Evolutionary conservation across 2,888 invertebrate species (phyloP), one percentile per base, ranked within the genome.

Genomic region (Chironomus riparius): DNA sequence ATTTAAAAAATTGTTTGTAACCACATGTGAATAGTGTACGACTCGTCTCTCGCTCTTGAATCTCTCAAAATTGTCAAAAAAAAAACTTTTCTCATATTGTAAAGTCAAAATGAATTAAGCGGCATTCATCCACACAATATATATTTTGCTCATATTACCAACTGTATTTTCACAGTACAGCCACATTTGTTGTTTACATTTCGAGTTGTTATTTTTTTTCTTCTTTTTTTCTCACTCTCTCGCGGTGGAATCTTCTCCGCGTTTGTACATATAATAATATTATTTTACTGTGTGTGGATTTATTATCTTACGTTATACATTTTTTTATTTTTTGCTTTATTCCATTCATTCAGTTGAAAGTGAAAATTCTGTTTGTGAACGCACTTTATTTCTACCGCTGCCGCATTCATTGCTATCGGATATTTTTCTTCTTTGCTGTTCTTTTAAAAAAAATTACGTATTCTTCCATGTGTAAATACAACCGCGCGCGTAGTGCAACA

Each of bases 311-410:
- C 70, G 24, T 22, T 68, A 28, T 28, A 28, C 24, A 18, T 62
- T 62, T 62, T 15, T 62, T 62, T 18, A 4, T 62, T 15, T 10
- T 18, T 12, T 21, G 12, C 12, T 12, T 12, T 62, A 62, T 18
- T 18, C 12, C 15, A 18, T 18, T 21, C 10, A 68, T 24, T 69
- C 71, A 12, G 71, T 15, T 71, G 71, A 71, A 71, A 71, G 71
- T 71, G 71, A 71, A 62, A 71, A 71, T 71, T 71, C 71, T 71
- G 28, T 48, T 71, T 71, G 28, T 48, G 24, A 22, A 18, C 56
- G 48, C n/a, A n/a, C 48, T 48, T n/a, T 48, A 48, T 48, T 48
- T 48, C 13, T 50, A 18, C 38, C 70, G 70, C 24, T 50, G 28
- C 28, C n/a, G 21, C 47, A 38, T 24, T 69, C 38, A 47, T 38